A percentile compares a stretch with the other conserved stretches of the same genome.
These are phyloP conservation scores for Whitmania pigra DNA, from an alignment of 1,140 invertebrate genomes.

Conservation along the genomic window DNA sequence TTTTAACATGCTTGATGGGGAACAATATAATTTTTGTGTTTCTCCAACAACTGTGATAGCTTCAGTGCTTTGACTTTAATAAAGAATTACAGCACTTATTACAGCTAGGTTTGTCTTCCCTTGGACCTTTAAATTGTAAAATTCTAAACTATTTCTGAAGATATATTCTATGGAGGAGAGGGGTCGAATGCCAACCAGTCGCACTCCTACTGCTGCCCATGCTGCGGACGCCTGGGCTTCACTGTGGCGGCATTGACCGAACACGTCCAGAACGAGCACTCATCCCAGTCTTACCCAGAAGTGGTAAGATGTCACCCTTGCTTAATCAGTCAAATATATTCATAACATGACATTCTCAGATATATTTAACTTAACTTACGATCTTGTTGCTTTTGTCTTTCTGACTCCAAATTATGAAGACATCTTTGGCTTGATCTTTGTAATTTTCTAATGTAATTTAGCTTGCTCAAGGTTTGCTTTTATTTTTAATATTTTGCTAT, in stretches of 20 bases:
- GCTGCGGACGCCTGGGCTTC: constrained; percentile 87
- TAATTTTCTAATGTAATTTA: not conserved
- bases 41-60: too few species aligned
- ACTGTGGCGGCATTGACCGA: constrained; percentile 80
- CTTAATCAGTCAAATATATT: too few species aligned
- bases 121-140: too few species aligned
- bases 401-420: too few species aligned
- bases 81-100: too few species aligned
- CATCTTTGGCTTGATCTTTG: not conserved
- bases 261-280: constrained; percentile 75
- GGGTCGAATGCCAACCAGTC: constrained; percentile 70
- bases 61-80: too few species aligned
- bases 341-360: too few species aligned
- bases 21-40: too few species aligned
- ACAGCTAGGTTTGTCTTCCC: too few species aligned
- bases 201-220: constrained; percentile 89
- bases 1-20: too few species aligned
- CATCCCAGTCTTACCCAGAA: constrained; percentile 65
- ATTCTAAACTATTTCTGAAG: constrained; percentile 43
- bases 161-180: constrained; percentile 89
- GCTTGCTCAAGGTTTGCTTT: not conserved
- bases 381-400: too few species aligned
- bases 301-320: constrained; percentile 51
- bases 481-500: not conserved
- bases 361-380: too few species aligned